A percentile compares a stretch with the other conserved stretches of the same genome.
Conservation (phyloP, 2,113 vertebrate species). For the Lipophrys pholis region DNA sequence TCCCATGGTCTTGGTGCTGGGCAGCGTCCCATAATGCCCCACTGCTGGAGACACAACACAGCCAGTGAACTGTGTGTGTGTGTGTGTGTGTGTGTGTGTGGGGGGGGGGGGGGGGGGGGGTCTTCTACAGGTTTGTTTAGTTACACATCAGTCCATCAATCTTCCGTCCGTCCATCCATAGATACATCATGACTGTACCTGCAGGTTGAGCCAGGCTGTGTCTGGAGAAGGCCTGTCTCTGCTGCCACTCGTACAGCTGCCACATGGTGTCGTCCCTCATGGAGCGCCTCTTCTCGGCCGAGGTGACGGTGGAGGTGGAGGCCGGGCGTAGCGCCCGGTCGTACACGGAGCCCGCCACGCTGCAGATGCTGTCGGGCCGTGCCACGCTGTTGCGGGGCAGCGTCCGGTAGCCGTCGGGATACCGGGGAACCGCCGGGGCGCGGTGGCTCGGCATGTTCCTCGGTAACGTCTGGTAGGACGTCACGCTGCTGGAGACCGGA, state of each 20-base stretch:
- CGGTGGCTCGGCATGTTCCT: constrained; percentile 98
- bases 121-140: too few species aligned
- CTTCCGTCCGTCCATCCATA: too few species aligned
- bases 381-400: constrained; percentile 90
- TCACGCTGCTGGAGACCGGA: constrained; percentile 79
- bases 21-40: constrained; percentile 86
- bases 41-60: constrained; percentile 39
- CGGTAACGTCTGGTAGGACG: constrained; percentile 95
- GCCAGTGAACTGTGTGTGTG: neutral
- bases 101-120: too few species aligned
- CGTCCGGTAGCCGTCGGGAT: constrained; percentile 93
- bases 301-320: constrained; percentile 27
- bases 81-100: neutral
- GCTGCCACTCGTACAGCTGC: constrained; percentile 97
- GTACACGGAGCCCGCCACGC: constrained; percentile 72
- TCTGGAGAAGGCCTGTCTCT: constrained; percentile 91
- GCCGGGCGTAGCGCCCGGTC: constrained; percentile 72
- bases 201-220: constrained; percentile 82
- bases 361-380: constrained; percentile 90
- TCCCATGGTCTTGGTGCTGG: constrained; percentile 89
- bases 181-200: constrained; percentile 65
- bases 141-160: too few species aligned
- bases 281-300: constrained; percentile 86
- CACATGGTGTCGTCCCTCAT: constrained; percentile 95
- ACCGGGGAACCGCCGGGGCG: constrained; percentile 84